These are phyloP conservation scores for Linyphia triangularis DNA, from an alignment of 2,888 invertebrate genomes.

Conservation along the genomic window DNA sequence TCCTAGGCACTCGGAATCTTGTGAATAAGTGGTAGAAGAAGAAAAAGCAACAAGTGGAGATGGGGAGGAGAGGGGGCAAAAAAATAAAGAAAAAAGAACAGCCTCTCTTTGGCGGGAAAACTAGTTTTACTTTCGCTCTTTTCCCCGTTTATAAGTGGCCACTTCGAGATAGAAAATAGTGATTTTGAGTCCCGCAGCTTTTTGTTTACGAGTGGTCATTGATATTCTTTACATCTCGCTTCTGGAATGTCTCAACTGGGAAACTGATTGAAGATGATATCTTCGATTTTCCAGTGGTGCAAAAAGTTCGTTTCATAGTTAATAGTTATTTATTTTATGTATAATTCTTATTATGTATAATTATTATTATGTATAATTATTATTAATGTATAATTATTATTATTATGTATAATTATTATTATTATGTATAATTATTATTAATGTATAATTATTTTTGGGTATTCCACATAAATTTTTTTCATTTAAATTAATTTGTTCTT, in stretches of 20 bases:
- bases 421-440: too few species aligned
- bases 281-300: too few species aligned
- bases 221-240: background rate
- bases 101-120: constrained; percentile 52
- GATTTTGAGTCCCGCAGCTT: background rate
- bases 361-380: too few species aligned
- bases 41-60: constrained; percentile 57
- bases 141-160: constrained; percentile 33
- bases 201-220: background rate
- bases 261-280: background rate
- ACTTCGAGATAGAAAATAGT: constrained; percentile 34
- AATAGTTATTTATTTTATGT: too few species aligned
- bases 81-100: too few species aligned
- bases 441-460: too few species aligned
- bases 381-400: too few species aligned
- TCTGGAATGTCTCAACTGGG: background rate
- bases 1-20: constrained; percentile 12
- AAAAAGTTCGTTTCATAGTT: too few species aligned
- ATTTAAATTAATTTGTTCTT: too few species aligned
- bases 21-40: constrained; percentile 31
- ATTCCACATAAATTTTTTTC: too few species aligned
- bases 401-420: too few species aligned
- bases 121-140: constrained; percentile 63
- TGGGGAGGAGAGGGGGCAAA: background rate
- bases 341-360: too few species aligned